Percentiles rank a stretch among this genome's conserved stretches.
These are phyloP conservation scores for Butorides virescens DNA, from an alignment of 2,113 vertebrate species.

Conservation along the genomic window DNA sequence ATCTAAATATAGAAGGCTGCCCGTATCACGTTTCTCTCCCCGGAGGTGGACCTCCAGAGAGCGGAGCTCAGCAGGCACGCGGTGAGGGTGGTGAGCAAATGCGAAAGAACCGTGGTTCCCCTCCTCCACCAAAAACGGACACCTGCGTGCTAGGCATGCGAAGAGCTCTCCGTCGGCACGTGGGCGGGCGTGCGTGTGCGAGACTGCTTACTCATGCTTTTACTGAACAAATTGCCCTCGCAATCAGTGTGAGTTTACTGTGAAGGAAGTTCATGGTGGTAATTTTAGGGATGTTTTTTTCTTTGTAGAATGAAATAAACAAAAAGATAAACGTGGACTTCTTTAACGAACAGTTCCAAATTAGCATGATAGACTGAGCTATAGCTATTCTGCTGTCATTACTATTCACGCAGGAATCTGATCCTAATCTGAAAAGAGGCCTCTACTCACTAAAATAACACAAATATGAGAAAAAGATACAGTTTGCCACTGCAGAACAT, in stretches of 20 bases:
- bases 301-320: background rate
- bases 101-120: background rate
- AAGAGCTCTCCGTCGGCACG: background rate
- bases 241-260: background rate
- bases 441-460: background rate
- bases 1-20: constrained; percentile 44
- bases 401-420: background rate
- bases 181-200: too few species aligned
- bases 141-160: background rate
- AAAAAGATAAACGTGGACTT: background rate
- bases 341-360: background rate
- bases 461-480: background rate
- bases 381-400: background rate
- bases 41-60: background rate
- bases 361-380: background rate
- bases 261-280: background rate
- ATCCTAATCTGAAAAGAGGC: background rate
- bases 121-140: background rate
- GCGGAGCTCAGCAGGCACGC: background rate
- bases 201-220: background rate
- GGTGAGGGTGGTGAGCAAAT: background rate
- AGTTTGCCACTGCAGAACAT: background rate
- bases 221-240: background rate
- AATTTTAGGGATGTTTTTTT: background rate
- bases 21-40: background rate